Evolutionary conservation across 2,888 invertebrate species (phyloP).

Genomic region (Anthrax anthrax): DNA sequence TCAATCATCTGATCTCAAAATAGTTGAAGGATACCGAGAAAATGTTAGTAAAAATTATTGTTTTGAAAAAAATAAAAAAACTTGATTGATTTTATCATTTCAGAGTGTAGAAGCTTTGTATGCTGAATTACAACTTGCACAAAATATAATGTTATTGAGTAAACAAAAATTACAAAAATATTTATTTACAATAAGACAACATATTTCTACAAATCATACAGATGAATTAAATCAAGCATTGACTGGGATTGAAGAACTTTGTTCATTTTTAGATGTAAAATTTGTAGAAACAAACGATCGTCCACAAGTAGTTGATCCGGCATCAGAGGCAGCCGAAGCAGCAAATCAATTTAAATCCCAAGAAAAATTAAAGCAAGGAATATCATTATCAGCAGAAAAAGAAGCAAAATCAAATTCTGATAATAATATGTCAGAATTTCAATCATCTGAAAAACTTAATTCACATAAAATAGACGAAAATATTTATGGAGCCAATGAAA

Average conservation of each 20-base stretch:
- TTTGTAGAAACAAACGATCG: slow-evolving; percentile 24
- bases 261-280: slow-evolving; percentile 28
- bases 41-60: slow-evolving; percentile 23
- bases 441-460: too few species aligned
- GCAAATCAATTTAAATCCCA: slow-evolving; percentile 7
- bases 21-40: slow-evolving; percentile 34
- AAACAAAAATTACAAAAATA: slow-evolving; percentile 34
- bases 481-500: too few species aligned
- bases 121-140: slow-evolving; percentile 34
- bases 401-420: too few species aligned
- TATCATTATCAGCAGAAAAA: background rate
- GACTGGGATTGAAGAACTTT: slow-evolving; percentile 38
- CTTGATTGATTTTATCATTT: slow-evolving; percentile 7
- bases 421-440: too few species aligned
- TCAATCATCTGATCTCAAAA: slow-evolving; percentile 18
- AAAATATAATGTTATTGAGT: slow-evolving; percentile 34
- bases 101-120: slow-evolving; percentile 34
- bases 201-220: slow-evolving; percentile 21
- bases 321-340: slow-evolving; percentile 32
- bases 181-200: slow-evolving; percentile 28
- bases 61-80: background rate
- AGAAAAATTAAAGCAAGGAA: background rate
- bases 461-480: too few species aligned
- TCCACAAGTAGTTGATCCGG: slow-evolving; percentile 26
- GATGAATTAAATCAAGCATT: slow-evolving; percentile 31